Evolutionary conservation across 2,888 invertebrate species (phyloP), one percentile per base, ranked within the genome.

Genomic region (Aplocera efformata): DNA sequence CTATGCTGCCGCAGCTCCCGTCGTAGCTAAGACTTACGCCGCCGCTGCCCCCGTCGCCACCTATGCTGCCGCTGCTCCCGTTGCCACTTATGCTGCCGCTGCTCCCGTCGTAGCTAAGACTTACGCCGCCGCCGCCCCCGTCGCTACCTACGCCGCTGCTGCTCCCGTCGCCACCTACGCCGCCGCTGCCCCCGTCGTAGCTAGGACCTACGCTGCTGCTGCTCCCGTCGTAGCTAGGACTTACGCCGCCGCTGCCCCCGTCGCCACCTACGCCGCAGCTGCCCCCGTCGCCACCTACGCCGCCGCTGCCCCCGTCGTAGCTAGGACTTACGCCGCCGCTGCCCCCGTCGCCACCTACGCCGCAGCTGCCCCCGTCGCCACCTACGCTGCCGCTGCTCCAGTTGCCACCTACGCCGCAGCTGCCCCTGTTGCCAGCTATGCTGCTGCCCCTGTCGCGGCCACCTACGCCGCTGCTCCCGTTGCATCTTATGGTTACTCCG

Each of bases 401-500:
- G 37, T 37, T 37, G 28, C 21, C 8, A 23, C 26, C 22, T 32
- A 29, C 30, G 13, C 32, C 13, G 13, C 13, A 26, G 33, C 37
- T 31, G 37, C 46, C 24, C 31, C 40, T 23, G 37, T 37, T 37
- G 46, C 60, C 20, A 33, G 38, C 40, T 53, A 27, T 59, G 57
- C 32, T 47, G 60, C 11, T 28, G 13, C 13, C 5, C 2, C 13
- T 17, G 2, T 3, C 13, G 13, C 13, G 3, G 13, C 13, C 5
- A 17, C 13, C 13, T 17, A 17, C 13, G 13, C 13, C 13, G 13
- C 13, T 17, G 13, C 13, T 17, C 13, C 13, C 13, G 13, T 17
- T 5, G 2, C 2, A 2, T 2, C 13, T 17, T 3, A 17, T 2
- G 5, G 3, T 17, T 17, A 17, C 13, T 17, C 13, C 13, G 5